These are phyloP conservation scores for Diceros bicornis DNA, from an alignment of 2,797 vertebrate species.

Conservation along the genomic window DNA sequence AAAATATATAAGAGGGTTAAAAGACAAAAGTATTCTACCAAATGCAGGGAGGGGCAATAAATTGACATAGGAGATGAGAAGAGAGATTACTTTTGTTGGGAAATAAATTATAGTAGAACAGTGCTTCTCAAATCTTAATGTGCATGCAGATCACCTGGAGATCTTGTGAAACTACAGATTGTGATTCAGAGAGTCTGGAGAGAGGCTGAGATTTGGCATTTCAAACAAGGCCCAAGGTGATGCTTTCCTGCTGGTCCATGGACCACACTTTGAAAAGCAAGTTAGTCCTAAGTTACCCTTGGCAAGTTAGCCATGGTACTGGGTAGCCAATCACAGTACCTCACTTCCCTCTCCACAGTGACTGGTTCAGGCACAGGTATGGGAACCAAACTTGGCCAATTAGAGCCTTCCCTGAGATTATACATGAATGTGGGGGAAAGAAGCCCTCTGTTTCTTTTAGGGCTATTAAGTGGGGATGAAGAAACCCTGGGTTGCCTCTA, in stretches of 20 bases:
- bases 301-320: too few species aligned
- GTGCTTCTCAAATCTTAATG: neutral
- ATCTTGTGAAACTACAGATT: neutral
- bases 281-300: neutral
- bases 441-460: neutral
- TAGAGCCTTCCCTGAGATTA: neutral
- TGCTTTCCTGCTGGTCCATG: neutral
- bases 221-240: neutral
- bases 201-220: neutral
- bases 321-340: neutral
- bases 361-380: neutral
- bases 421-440: neutral
- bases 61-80: neutral
- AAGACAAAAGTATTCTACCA: neutral
- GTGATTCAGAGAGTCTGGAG: neutral
- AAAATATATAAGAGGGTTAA: neutral
- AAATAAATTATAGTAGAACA: neutral
- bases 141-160: neutral
- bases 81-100: neutral
- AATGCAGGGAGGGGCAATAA: neutral
- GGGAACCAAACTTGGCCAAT: neutral
- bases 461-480: neutral
- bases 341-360: neutral
- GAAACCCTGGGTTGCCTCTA: neutral
- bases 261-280: neutral